Evolutionary conservation across 2,797 vertebrate genomes (phyloP).

Genomic region (Phrynocephalus guinanensis): DNA sequence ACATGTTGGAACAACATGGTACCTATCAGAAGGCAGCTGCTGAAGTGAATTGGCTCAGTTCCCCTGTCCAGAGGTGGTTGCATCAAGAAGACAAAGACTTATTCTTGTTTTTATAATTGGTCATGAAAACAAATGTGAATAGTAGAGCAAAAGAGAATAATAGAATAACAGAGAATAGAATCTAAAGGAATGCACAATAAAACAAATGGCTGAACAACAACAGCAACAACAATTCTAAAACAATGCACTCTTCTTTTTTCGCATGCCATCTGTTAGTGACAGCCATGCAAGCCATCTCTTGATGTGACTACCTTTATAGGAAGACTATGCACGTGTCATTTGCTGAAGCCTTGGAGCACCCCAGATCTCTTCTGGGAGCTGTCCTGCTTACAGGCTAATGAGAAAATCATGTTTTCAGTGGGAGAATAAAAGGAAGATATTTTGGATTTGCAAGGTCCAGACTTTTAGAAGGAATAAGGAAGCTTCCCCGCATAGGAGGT

Average conservation of each 20-base stretch:
- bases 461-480: not conserved
- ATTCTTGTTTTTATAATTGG: not conserved
- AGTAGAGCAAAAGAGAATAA: slow-evolving; percentile 6
- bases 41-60: not conserved
- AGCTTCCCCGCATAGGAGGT: not conserved
- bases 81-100: no score
- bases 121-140: not conserved
- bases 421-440: not conserved
- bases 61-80: not conserved
- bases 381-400: not conserved
- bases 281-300: not conserved
- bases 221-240: not conserved
- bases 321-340: not conserved
- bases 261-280: not conserved
- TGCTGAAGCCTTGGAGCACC: not conserved
- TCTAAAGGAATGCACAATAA: not conserved
- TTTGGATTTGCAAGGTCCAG: not conserved
- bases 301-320: not conserved
- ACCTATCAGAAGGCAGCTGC: not conserved
- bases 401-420: not conserved
- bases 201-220: not conserved
- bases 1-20: not conserved
- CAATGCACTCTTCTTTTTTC: not conserved
- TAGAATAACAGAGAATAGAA: not conserved
- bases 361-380: no score